Percentiles rank a stretch among this genome's conserved stretches.
Conservation (phyloP, 2,113 vertebrate genomes). For the Malaclemys terrapin region DNA sequence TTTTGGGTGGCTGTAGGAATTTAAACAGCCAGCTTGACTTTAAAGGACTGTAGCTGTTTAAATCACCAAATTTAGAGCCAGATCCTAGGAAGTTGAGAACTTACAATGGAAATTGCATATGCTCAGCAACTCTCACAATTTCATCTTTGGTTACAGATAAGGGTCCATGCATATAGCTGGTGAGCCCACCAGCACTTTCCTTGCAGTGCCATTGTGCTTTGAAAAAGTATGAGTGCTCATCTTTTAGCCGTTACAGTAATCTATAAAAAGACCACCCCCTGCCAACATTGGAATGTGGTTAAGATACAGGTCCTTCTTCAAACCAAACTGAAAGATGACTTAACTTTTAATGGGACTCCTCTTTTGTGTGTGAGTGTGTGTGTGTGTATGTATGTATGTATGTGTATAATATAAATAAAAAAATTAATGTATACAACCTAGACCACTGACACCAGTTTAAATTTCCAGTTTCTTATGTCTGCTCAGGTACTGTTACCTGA, state of each 20-base stretch:
- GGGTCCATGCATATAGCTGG: not conserved
- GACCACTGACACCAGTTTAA: not conserved
- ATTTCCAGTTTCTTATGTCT: not conserved
- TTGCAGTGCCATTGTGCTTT: not conserved
- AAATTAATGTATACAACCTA: not conserved
- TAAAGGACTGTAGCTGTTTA: not conserved
- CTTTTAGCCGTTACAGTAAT: not conserved
- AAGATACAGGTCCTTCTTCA: not conserved
- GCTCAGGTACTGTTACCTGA: not conserved
- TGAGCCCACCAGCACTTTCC: not conserved
- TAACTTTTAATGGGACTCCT: not conserved
- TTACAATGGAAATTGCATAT: not conserved
- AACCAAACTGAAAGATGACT: not conserved
- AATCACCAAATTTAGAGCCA: not conserved
- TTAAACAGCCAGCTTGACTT: not conserved
- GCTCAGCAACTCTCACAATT: not conserved
- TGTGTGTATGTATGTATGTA: too few relatives aligned
- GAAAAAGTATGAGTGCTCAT: not conserved
- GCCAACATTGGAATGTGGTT: not conserved
- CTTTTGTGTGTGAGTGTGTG: not conserved
- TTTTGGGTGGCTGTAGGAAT: not conserved
- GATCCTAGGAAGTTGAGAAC: not conserved
- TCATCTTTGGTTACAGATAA: not conserved
- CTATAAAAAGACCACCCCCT: not conserved
- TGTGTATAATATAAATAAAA: not conserved